Evolutionary conservation across 2,113 vertebrate genomes (phyloP), one percentile per base, ranked within the genome.

Genomic region (Pseudorhombus dupliciocellatus): DNA sequence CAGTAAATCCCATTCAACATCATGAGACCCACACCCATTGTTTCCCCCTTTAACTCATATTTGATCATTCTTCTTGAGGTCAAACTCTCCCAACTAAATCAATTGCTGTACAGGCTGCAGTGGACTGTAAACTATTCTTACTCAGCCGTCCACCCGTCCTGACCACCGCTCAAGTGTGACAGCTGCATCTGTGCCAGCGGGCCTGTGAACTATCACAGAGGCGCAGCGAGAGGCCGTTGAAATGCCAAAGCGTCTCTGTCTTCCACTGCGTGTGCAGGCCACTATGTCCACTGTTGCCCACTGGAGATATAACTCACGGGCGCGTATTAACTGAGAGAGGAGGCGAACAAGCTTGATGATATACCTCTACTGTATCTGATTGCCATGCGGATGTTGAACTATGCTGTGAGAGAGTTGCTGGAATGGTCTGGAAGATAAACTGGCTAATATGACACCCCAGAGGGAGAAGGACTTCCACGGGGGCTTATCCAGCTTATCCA

Each of bases 381-480:
- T 60, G 84, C 87, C 88, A 57, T 67, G 79, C 50, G 89, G 75
- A 87, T 77, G 88, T 91, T 77, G 66, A 90, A 86, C 88, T 91
- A 88, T 87, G 85, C 87, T 65, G 34, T 7, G 37, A 70, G 82
- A 54, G 78, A 81, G 78, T 73, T 77, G 68, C 74, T 89, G 81
- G 85, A 86, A 89, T 87, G 79, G 82, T 86, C 86, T 71, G 73
- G 40, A 80, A 84, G 73, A 80, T 68, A 85, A 87, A 90, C 28
- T 50, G 70, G 80, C 70, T 87, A 88, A 88, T 25, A 52, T 87
- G 82, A 89, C 84, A 83, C 63, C 73, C 44, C 48, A 51, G 20
- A 70, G 65, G 28, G 62, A 70, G 65, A 37, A 30, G 20, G 51
- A 51, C 75, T 83, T 89, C 67, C 26, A 77, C 73, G 69, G 48